Percentiles rank a stretch among this genome's conserved stretches.
Evolutionary conservation across 1,140 invertebrate genomes (phyloP).

Genomic region (Mya arenaria): DNA sequence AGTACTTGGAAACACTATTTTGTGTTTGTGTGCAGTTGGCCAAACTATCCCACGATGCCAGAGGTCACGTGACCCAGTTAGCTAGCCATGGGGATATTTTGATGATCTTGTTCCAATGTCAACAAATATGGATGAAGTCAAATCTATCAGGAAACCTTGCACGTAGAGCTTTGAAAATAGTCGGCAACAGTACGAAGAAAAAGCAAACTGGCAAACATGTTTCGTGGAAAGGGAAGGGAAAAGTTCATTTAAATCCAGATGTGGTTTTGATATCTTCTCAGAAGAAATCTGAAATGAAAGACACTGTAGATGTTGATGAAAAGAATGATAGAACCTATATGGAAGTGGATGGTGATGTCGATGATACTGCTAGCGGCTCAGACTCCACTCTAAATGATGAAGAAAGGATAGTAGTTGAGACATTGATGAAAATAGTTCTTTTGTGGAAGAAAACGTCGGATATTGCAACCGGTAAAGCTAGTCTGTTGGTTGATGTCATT

Average conservation of each 20-base stretch:
- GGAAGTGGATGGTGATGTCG: not conserved
- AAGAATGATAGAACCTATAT: too few relatives aligned
- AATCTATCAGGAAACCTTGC: too few relatives aligned
- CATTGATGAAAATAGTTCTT: not conserved
- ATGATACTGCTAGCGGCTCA: not conserved
- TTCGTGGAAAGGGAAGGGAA: too few relatives aligned
- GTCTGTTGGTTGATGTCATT: not conserved
- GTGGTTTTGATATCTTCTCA: too few relatives aligned
- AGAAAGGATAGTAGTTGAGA: not conserved
- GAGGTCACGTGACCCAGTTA: constrained; percentile 17
- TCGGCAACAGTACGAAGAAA: too few relatives aligned
- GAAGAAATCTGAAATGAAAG: too few relatives aligned
- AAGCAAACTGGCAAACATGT: too few relatives aligned
- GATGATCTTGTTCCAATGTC: constrained; percentile 4
- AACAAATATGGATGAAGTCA: constrained; percentile 15
- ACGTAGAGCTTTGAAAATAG: too few relatives aligned
- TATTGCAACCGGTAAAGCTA: not conserved
- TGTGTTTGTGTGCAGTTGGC: not conserved
- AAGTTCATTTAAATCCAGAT: too few relatives aligned
- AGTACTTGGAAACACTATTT: not conserved
- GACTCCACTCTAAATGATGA: not conserved
- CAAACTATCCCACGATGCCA: not conserved
- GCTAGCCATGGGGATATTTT: constrained; percentile 20
- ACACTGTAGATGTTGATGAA: too few relatives aligned
- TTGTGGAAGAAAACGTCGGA: not conserved